Evolutionary conservation across 2,113 vertebrate genomes (phyloP).

Genomic region (Myanophis thanlyinensis): DNA sequence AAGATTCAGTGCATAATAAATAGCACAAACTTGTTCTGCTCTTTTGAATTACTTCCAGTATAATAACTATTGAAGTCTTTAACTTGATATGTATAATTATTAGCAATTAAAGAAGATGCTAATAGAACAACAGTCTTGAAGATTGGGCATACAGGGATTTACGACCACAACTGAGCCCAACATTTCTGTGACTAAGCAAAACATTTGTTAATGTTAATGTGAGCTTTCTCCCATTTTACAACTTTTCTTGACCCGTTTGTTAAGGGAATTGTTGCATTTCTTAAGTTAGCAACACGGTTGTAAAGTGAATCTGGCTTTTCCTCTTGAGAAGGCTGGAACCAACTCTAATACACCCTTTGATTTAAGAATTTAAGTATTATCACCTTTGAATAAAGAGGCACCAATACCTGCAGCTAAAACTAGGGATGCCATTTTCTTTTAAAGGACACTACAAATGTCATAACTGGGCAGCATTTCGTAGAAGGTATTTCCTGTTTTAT

Average conservation of each 20-base stretch:
- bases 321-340: too few relatives aligned
- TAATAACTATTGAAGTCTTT: not conserved
- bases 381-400: not conserved
- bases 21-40: not conserved
- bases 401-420: not conserved
- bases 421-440: not conserved
- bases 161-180: not conserved
- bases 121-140: not conserved
- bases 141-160: not conserved
- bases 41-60: not conserved
- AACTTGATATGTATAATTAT: not conserved
- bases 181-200: not conserved
- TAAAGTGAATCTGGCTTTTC: not conserved
- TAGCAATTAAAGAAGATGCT: not conserved
- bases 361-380: too few relatives aligned
- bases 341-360: too few relatives aligned
- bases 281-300: not conserved
- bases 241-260: not conserved
- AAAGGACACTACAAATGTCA: not conserved
- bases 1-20: not conserved
- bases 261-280: not conserved
- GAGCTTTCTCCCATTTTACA: not conserved
- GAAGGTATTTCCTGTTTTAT: not conserved
- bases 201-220: not conserved
- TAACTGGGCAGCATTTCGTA: not conserved